Conservation (phyloP, 1,140 invertebrate species). For the Drosophila kohkoa region DNA sequence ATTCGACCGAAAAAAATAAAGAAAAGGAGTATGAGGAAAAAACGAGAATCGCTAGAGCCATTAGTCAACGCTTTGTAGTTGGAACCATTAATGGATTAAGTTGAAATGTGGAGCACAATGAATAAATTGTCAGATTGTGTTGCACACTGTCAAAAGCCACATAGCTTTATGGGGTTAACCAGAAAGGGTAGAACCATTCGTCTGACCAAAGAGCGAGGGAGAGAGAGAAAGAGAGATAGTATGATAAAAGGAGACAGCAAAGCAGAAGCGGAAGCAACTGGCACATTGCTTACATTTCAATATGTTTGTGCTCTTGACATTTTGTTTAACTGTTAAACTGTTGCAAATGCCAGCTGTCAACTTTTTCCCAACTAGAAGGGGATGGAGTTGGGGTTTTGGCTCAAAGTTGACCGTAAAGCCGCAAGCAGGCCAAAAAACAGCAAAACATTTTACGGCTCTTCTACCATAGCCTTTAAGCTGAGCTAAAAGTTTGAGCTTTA, state of each 20-base stretch:
- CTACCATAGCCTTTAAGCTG: constrained; percentile 36
- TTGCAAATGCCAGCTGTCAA: constrained; percentile 77
- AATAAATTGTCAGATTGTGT: constrained; percentile 74
- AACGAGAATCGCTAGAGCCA: constrained; percentile 36
- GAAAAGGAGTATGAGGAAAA: background rate
- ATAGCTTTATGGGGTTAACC: constrained; percentile 50
- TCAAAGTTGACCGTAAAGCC: constrained; percentile 23
- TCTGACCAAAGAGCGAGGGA: constrained; percentile 32
- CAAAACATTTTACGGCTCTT: constrained; percentile 34
- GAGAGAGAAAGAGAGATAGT: constrained; percentile 4
- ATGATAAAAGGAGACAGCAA: background rate
- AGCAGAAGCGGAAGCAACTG: constrained; percentile 4
- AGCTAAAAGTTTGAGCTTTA: constrained; percentile 32
- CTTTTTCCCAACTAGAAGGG: constrained; percentile 25
- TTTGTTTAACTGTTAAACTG: constrained; percentile 67
- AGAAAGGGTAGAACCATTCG: constrained; percentile 21
- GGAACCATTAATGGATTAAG: constrained; percentile 77
- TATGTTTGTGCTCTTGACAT: constrained; percentile 71
- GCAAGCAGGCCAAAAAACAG: constrained; percentile 27
- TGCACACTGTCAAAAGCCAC: constrained; percentile 35
- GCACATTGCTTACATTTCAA: constrained; percentile 69
- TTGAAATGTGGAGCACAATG: constrained; percentile 57
- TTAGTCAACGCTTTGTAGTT: constrained; percentile 54
- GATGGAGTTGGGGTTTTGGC: background rate
- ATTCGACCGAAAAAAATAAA: background rate